Base-by-base conservation (phyloP, 2,113 vertebrate genomes). In the Pongo abelii region DNA sequence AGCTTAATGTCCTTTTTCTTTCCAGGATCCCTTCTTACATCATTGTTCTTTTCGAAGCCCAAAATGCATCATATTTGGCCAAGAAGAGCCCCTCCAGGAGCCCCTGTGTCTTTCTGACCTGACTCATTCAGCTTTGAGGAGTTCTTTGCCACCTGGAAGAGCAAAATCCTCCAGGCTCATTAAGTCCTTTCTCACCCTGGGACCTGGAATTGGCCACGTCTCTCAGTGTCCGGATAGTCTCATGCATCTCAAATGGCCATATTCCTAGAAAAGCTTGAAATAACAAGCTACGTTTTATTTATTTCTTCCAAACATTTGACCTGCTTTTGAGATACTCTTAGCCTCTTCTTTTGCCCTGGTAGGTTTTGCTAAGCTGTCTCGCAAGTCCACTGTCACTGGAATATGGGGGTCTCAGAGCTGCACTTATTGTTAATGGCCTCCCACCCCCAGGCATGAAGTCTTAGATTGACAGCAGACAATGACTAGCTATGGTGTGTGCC, bases 371-470 rank as follows among this genome's bases (percentile, higher is more conserved):
- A 13, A 14, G 50, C 35, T 69, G 35, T 48, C 48, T 50, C 64
- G 22, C 0, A 8, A 43, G 64, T 52, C n/a, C 25, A 8, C n/a
- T 3, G 43, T 25, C 16, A 20, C 3, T 0, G 64, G 75, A 25
- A 35, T 52, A 32, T 3, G 8, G 74, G n/a, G 35, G 9, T 16
- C 38, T 8, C 20, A 23, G 23, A 32, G 69, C 40, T 0, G 0
- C 6, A n/a, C 0, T 22, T 35, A 18, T 32, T 0, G 18, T 20
- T 35, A 5, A n/a, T 0, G 14, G 20, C 12, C 2, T 64, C 61
- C 61, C 12, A 59, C 11, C 55, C 64, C 89, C 8, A 1, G 30
- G 23, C 38, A 23, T 2, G 23, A 35, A 6, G 48, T 18, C 59
- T 10, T 69, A 50, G 70, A 2, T 32, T 23, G 30, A 6, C 0